A percentile compares a stretch with the other conserved stretches of the same genome.
phyloP scores from a whole-genome alignment of 2,113 vertebrate species.

The Scophthalmus maximus region DNA sequence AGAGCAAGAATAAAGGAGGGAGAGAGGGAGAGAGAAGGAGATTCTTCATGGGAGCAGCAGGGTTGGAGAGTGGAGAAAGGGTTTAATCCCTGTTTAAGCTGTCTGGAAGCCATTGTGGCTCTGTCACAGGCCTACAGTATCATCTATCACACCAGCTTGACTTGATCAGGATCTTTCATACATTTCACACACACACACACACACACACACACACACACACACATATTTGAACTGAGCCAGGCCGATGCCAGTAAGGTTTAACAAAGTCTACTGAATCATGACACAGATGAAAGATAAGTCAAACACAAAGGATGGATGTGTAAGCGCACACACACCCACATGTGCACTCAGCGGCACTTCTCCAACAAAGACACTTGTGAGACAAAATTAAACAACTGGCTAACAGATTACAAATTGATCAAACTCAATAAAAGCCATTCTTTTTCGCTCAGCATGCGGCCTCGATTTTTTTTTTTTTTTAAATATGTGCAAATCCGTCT shows the following conservation, averaged over 20 bases:
- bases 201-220: constrained; percentile 29
- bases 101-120: constrained; percentile 69
- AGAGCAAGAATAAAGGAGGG: constrained; percentile 6
- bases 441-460: background rate
- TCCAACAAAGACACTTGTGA: constrained; percentile 14
- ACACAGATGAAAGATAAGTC: constrained; percentile 46
- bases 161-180: constrained; percentile 65
- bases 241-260: constrained; percentile 52
- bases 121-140: constrained; percentile 59
- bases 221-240: constrained; percentile 22
- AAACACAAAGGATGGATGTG: constrained; percentile 40
- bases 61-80: constrained; percentile 51
- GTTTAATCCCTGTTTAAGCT: constrained; percentile 69
- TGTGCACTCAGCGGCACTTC: background rate
- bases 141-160: constrained; percentile 70
- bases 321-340: background rate
- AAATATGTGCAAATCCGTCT: constrained; percentile 7
- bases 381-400: constrained; percentile 49
- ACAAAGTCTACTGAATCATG: constrained; percentile 52
- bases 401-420: constrained; percentile 7
- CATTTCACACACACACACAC: constrained; percentile 31
- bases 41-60: constrained; percentile 52
- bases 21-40: constrained; percentile 12
- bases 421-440: constrained; percentile 26
- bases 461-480: constrained; percentile 25